Conservation (phyloP, 2,797 vertebrate species). For the Parauchenoglanis punctatus region DNA sequence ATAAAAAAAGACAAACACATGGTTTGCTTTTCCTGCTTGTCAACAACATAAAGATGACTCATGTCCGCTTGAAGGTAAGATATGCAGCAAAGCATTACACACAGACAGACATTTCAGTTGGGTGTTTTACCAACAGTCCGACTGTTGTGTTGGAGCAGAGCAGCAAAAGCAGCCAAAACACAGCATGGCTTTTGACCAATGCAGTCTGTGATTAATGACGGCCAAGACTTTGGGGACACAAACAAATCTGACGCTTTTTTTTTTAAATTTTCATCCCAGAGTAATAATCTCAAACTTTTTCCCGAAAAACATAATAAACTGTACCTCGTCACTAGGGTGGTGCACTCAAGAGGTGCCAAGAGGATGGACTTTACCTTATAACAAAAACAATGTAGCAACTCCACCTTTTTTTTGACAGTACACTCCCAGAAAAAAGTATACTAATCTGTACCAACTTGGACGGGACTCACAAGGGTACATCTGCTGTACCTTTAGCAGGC, state of each 20-base stretch:
- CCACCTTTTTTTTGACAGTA: neutral
- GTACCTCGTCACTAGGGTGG: neutral
- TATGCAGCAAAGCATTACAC: neutral
- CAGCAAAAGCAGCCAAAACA: slow-evolving; percentile 33
- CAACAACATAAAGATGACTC: slow-evolving; percentile 28
- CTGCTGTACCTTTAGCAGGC: neutral
- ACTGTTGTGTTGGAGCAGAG: slow-evolving; percentile 41
- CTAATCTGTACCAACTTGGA: neutral
- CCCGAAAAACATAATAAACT: neutral
- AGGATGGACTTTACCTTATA: neutral
- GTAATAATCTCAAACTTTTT: neutral
- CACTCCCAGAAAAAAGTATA: neutral
- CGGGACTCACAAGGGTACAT: neutral
- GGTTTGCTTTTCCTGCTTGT: neutral
- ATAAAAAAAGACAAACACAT: neutral
- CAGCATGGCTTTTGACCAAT: slow-evolving; percentile 42
- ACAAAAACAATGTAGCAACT: neutral
- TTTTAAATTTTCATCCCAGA: neutral
- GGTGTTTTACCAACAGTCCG: slow-evolving; percentile 21
- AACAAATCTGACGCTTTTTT: neutral
- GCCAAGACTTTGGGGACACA: slow-evolving; percentile 21
- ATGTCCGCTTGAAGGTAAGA: slow-evolving; percentile 8
- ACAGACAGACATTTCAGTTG: neutral
- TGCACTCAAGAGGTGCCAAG: neutral
- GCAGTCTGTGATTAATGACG: slow-evolving; percentile 42